Percentiles rank a stretch among this genome's conserved stretches.
Evolutionary conservation across 2,113 vertebrate species (phyloP).

Genomic region (Leuciscus idus): DNA sequence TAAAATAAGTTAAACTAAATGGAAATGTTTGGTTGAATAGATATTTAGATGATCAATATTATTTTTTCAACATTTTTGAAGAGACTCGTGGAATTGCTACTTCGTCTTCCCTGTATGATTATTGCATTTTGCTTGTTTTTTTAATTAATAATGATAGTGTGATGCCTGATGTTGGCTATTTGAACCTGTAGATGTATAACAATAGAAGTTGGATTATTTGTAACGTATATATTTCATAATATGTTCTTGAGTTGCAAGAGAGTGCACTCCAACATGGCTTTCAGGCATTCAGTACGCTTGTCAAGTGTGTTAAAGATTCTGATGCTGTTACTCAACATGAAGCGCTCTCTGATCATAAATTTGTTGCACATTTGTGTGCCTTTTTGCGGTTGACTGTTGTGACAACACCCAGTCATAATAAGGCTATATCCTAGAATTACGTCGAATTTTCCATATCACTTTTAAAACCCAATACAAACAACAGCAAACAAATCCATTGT

Average conservation of each 20-base stretch:
- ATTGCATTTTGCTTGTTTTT: neutral
- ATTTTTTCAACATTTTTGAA: neutral
- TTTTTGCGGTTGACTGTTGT: slow-evolving; percentile 44
- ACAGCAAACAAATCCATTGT: slow-evolving; percentile 44
- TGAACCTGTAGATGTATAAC: neutral
- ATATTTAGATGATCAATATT: neutral
- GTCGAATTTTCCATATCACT: slow-evolving; percentile 33
- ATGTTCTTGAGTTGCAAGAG: neutral
- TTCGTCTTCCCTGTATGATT: neutral
- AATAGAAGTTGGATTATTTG: neutral
- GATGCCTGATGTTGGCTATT: neutral
- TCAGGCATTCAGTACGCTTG: neutral
- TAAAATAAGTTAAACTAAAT: too few relatives aligned
- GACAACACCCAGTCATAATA: slow-evolving; percentile 39
- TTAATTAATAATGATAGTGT: neutral
- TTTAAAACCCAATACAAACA: slow-evolving; percentile 30
- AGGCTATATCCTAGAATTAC: slow-evolving; percentile 3
- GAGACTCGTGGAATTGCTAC: neutral
- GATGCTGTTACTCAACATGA: slow-evolving; percentile 17
- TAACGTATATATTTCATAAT: neutral
- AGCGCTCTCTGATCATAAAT: slow-evolving; percentile 33
- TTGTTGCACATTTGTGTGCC: slow-evolving; percentile 38
- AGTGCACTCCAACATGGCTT: neutral
- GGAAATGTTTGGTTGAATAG: too few relatives aligned
- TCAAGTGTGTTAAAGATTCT: neutral